phyloP scores from a whole-genome alignment of 1,140 invertebrate species.

The Solenopsis fugax region DNA sequence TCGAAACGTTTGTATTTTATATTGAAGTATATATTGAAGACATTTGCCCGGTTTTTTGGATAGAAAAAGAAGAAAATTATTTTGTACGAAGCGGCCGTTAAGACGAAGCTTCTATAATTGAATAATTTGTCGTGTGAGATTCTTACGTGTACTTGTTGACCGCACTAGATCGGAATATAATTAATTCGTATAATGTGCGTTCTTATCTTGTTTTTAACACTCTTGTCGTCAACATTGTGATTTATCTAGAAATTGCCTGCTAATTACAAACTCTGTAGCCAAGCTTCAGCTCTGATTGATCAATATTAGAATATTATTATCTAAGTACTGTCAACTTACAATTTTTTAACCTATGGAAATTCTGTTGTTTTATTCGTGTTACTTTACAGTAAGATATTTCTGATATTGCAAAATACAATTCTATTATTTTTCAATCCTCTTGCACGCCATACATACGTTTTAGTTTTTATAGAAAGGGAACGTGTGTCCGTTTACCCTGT shows the following conservation, averaged over 20 bases:
- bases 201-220: not conserved
- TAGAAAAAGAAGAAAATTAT: not conserved
- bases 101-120: not conserved
- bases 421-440: not conserved
- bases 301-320: not conserved
- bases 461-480: conserved; percentile 26
- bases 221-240: conserved; percentile 4
- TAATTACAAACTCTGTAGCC: not conserved
- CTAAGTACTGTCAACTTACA: not conserved
- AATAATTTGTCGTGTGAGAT: not conserved
- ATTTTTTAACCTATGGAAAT: not conserved
- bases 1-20: no score
- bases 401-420: not conserved
- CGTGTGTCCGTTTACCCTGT: not conserved
- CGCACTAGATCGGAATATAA: not conserved
- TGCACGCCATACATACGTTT: not conserved
- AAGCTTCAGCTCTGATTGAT: not conserved
- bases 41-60: no score
- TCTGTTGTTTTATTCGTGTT: not conserved
- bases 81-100: not conserved
- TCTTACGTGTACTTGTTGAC: not conserved
- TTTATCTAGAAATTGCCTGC: not conserved
- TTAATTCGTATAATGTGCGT: not conserved
- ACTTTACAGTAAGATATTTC: not conserved
- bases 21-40: no score